phyloP scores from a whole-genome alignment of 37 sponge, comb jelly and placozoan species.

The Halichondria panicea region DNA sequence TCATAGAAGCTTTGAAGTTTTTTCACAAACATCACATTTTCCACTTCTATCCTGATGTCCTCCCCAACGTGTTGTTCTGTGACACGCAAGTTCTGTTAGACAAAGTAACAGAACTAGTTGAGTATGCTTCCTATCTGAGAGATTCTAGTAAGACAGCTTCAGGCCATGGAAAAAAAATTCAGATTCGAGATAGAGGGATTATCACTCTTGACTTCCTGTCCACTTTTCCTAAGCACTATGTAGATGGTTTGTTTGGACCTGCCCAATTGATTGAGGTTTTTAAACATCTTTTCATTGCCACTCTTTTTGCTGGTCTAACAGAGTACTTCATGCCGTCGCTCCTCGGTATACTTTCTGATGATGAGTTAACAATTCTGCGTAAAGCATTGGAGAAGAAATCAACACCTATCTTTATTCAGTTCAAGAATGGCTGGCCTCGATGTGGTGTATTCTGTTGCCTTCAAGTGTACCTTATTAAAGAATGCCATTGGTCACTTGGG shows the following conservation, averaged over 20 bases:
- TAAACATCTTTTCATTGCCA: background rate
- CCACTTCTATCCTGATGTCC: background rate
- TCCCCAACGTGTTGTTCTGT: background rate
- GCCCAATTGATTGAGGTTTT: background rate
- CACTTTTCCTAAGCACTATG: background rate
- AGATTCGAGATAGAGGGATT: background rate
- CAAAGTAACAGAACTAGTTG: background rate
- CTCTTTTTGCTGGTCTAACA: background rate
- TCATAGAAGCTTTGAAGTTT: background rate
- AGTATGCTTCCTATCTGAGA: background rate
- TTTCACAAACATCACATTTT: background rate
- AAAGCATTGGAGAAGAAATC: too few relatives aligned
- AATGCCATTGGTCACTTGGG: too few relatives aligned
- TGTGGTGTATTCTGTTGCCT: too few relatives aligned
- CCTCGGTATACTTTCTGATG: too few relatives aligned
- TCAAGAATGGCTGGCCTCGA: too few relatives aligned
- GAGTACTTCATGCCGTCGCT: background rate
- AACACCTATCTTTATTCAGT: too few relatives aligned
- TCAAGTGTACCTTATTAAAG: too few relatives aligned
- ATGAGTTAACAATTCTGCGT: too few relatives aligned
- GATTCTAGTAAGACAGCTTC: background rate
- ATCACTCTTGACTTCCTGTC: background rate
- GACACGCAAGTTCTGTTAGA: background rate
- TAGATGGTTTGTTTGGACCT: background rate
- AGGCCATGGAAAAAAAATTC: background rate